Conservation (phyloP, 2,797 vertebrate species). For the Sebastiscus tertius region DNA sequence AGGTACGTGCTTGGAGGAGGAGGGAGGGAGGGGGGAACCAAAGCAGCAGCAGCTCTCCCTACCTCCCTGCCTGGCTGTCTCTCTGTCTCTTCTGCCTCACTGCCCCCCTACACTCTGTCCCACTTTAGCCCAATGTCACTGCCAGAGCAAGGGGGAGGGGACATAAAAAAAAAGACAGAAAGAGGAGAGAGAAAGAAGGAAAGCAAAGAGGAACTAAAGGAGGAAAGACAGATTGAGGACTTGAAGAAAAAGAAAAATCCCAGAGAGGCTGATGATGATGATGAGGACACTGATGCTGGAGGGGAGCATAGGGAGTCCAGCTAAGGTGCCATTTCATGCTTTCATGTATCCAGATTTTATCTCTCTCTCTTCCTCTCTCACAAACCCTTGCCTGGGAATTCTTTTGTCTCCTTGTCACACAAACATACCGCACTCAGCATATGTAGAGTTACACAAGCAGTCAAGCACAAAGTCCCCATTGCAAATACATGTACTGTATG, state of each 20-base stretch:
- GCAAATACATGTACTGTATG: constrained; percentile 44
- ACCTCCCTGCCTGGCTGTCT: constrained; percentile 71
- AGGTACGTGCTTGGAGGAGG: constrained; percentile 43
- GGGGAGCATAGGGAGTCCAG: constrained; percentile 20
- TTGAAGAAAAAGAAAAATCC: constrained; percentile 17
- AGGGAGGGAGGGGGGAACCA: not conserved
- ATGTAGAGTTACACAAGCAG: constrained; percentile 65
- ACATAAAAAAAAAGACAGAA: constrained; percentile 12
- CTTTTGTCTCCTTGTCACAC: constrained; percentile 55
- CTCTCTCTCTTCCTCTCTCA: not conserved
- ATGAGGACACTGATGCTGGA: constrained; percentile 25
- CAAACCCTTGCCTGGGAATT: constrained; percentile 39
- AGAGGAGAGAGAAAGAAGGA: constrained; percentile 8
- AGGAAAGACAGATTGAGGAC: constrained; percentile 28
- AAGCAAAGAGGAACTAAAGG: constrained; percentile 13
- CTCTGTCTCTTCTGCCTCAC: constrained; percentile 81
- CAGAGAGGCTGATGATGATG: constrained; percentile 22
- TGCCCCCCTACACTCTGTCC: constrained; percentile 80
- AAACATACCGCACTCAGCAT: constrained; percentile 63
- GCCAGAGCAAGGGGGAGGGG: constrained; percentile 75
- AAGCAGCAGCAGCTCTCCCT: constrained; percentile 54
- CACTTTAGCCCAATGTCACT: constrained; percentile 86
- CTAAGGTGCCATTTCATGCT: constrained; percentile 31
- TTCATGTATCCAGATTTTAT: constrained; percentile 15
- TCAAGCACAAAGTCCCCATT: constrained; percentile 46